Evolutionary conservation across 2,888 invertebrate species (phyloP), one percentile per base, ranked within the genome.

Genomic region (Xestia sexstrigata): DNA sequence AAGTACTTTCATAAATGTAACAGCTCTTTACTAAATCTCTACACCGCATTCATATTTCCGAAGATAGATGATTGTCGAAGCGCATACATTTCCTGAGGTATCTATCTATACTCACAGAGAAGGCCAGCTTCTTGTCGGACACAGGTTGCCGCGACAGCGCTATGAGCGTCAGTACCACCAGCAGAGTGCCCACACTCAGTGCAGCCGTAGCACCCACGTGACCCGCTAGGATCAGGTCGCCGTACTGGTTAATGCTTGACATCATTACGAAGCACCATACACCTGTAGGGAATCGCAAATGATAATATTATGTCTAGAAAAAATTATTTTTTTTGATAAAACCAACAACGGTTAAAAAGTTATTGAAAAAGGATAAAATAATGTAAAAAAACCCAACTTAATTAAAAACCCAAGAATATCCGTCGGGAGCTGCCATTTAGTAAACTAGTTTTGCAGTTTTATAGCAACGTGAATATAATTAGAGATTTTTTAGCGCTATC

Each of bases 121-220:
- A 98, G 0, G 97, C 97, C 2, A 98, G 94, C 83, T 97, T 97
- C 91, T 97, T 97, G 60, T 97, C 96, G 0, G 97, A 97, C 11
- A 97, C 97, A 0, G 98, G 98, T 88, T 98, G 98, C 0, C 97
- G 91, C 0, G 97, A 95, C 60, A 98, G 96, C 4, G 96, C 95
- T 74, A 94, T 92, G 9, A 98, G 92, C 6, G 97, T 96, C 62
- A 94, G 76, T 26, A 97, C 26, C 5, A 96, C 94, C 0, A 97
- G 91, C 5, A 92, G 83, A 0, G 95, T 89, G 2, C 92, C 91
- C 0, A 55, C 30, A 0, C 70, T 62, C 74, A 92, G 60, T 84
- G 85, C 67, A 0, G 85, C 87, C 2, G 75, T 1, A 7, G 92
- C 82, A 0, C 90, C 95, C 86, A 78, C 70, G 78, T 93, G 93